Evolutionary conservation across 2,888 invertebrate genomes (phyloP).

Genomic region (Halictus ligatus): DNA sequence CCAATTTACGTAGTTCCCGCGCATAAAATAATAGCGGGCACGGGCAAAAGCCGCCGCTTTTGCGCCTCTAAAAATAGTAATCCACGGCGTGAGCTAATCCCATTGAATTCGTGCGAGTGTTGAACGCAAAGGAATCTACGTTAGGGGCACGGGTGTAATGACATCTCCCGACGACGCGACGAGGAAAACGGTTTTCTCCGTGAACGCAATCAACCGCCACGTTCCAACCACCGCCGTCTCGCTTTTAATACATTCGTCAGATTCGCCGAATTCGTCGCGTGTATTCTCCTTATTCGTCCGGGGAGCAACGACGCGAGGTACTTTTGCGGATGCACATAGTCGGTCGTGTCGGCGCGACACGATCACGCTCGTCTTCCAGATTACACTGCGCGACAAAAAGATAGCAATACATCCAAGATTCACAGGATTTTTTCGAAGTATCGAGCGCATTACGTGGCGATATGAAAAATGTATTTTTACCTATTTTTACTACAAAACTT

Average conservation of each 20-base stretch:
- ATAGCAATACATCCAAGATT: no score
- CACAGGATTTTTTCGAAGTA: no score
- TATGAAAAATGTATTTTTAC: no score
- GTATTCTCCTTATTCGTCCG: constrained; percentile 16
- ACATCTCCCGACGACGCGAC: constrained; percentile 56
- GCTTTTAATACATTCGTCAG: constrained; percentile 43
- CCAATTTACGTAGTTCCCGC: constrained; percentile 37
- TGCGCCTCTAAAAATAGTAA: constrained; percentile 68
- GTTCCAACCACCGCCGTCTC: background rate
- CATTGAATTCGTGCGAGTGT: constrained; percentile 61
- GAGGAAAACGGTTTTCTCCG: constrained; percentile 13
- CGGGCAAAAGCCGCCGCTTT: constrained; percentile 50
- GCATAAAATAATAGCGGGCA: constrained; percentile 34
- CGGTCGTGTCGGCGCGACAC: background rate
- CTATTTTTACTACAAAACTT: no score
- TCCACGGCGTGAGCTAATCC: constrained; percentile 68
- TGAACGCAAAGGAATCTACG: constrained; percentile 66
- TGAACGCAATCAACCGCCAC: constrained; percentile 19
- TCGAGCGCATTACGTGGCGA: no score
- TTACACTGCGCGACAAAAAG: background rate
- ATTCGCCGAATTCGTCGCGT: constrained; percentile 44
- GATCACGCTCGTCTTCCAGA: background rate
- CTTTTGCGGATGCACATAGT: background rate
- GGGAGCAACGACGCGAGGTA: background rate
- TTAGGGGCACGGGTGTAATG: constrained; percentile 58